Evolutionary conservation across 1,140 invertebrate species (phyloP).

Genomic region (Belonocnema kinseyi): DNA sequence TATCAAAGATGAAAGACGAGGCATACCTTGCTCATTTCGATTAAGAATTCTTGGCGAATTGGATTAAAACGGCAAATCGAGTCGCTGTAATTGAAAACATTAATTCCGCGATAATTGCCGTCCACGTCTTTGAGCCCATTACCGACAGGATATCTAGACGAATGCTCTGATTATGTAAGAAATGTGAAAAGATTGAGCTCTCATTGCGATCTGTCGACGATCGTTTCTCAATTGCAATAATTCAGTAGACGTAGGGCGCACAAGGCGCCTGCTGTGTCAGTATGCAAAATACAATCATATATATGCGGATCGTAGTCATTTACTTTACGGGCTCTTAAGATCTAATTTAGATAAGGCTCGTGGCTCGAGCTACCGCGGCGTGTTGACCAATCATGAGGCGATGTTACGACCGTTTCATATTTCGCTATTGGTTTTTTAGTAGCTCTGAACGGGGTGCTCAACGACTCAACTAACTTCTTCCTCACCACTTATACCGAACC

Average conservation of each 20-base stretch:
- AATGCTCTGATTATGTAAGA: constrained; percentile 42
- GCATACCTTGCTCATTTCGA: not conserved
- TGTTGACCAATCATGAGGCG: constrained; percentile 39
- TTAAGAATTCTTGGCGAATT: not conserved
- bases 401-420: constrained; percentile 51
- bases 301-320: constrained; percentile 54
- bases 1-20: not conserved
- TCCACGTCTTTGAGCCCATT: constrained; percentile 47
- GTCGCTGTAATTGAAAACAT: constrained; percentile 32
- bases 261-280: constrained; percentile 50
- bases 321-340: constrained; percentile 62
- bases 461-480: constrained; percentile 42
- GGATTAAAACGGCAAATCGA: constrained; percentile 16
- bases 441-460: constrained; percentile 35
- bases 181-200: constrained; percentile 31
- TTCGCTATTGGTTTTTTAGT: constrained; percentile 49
- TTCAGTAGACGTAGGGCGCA: constrained; percentile 37
- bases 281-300: constrained; percentile 50
- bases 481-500: constrained; percentile 2
- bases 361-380: constrained; percentile 50
- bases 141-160: constrained; percentile 37
- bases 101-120: constrained; percentile 49
- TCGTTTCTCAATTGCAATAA: constrained; percentile 53
- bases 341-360: constrained; percentile 64
- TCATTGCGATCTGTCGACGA: constrained; percentile 44